Percentiles rank a stretch among this genome's conserved stretches.
These are phyloP conservation scores for Lordiphosa collinella DNA, from an alignment of 1,140 invertebrate species.

Conservation along the genomic window DNA sequence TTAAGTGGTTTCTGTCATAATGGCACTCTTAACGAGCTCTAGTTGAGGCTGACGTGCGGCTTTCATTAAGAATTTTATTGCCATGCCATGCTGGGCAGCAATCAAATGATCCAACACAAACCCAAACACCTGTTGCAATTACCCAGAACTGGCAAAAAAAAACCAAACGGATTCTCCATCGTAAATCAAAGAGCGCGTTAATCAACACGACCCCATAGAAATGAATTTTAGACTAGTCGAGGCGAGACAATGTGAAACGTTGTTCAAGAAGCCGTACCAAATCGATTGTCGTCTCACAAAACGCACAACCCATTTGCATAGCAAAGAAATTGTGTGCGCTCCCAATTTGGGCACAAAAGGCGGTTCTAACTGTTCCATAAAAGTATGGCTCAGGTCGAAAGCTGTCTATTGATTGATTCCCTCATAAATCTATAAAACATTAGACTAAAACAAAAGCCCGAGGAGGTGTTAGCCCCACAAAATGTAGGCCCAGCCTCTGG, in stretches of 20 bases:
- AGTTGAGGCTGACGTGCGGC: slow-evolving; percentile 39
- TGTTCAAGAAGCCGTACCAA: slow-evolving; percentile 3
- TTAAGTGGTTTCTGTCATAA: slow-evolving; percentile 5
- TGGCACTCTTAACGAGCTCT: slow-evolving; percentile 34
- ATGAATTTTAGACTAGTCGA: slow-evolving; percentile 48
- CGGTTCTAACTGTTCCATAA: slow-evolving; percentile 6
- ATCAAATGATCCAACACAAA: slow-evolving; percentile 13
- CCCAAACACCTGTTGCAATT: slow-evolving; percentile 58
- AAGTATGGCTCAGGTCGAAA: neutral
- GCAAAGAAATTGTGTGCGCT: slow-evolving; percentile 1
- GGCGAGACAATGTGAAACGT: slow-evolving; percentile 1
- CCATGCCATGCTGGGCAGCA: slow-evolving; percentile 23
- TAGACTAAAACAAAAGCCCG: slow-evolving; percentile 33
- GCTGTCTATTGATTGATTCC: slow-evolving; percentile 34
- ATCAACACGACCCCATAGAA: slow-evolving; percentile 31
- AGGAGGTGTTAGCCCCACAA: slow-evolving; percentile 16
- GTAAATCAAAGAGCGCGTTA: slow-evolving; percentile 54
- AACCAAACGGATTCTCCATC: slow-evolving; percentile 10
- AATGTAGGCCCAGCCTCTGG: slow-evolving; percentile 4
- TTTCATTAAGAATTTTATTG: slow-evolving; percentile 53
- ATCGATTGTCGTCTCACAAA: neutral
- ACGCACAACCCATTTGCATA: slow-evolving; percentile 2
- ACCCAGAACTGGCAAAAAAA: slow-evolving; percentile 39
- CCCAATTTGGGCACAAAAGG: slow-evolving; percentile 4
- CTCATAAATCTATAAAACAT: slow-evolving; percentile 34